Base-by-base conservation (phyloP, 2,888 invertebrate genomes). In the Sesia bembeciformis region DNA sequence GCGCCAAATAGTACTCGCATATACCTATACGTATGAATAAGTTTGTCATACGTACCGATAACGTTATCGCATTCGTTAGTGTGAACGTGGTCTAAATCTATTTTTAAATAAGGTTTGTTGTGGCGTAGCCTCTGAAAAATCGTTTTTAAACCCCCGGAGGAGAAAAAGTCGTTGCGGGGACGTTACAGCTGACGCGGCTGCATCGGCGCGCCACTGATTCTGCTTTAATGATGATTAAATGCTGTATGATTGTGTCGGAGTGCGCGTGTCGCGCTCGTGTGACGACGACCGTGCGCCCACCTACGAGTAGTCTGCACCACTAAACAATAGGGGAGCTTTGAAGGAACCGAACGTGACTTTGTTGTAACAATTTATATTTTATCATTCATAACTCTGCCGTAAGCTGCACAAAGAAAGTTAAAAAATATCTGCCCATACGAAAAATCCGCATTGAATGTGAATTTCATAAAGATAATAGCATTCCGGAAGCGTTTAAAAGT, bases 191-290 rank as follows among this genome's bases (percentile, higher is more conserved):
- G 83, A 72, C 78, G 82, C 79, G 62, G 77, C 71, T 75, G 75
- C 77, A 76, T 57, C 70, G 68, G 64, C 65, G 67, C 67, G 75
- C 62, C 73, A 71, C 82, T 88, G 89, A 89, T 89, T 81, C 73
- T 66, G 64, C 72, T 89, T 88, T 89, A 87, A 89, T 88, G 80
- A 86, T 85, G 89, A 89, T 88, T 88, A 88, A 89, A 84, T 79
- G 81, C 74, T 72, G 72, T 82, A 84, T 83, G 84, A 89, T 89
- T 78, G 86, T 80, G 73, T 76, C 72, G 65, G 72, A 74, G 76
- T 76, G 80, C 76, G 77, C 50, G 38, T 39, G 38, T 50, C 8
- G 38, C 50, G 5, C 42, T 7, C 42, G 5, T 7, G 42, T 7
- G 42, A 42, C 42, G 7, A 49, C 49, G n/a, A 5, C n/a, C 23